phyloP scores from a whole-genome alignment of 1,140 invertebrate genomes.

The Phocides pigmalion region DNA sequence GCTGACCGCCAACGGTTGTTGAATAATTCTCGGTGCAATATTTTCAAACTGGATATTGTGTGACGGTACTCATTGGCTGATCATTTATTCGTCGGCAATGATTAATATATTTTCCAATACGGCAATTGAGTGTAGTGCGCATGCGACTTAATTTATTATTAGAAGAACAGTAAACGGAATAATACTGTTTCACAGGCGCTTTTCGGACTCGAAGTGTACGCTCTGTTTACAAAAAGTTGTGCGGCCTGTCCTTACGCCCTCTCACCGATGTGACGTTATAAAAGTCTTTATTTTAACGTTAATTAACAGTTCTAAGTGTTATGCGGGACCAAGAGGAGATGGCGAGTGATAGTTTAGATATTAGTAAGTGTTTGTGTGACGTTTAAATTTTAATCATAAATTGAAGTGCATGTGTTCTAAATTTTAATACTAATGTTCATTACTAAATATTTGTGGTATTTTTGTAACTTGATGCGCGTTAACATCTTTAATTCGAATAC shows the following conservation, averaged over 20 bases:
- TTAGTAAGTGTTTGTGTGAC: conserved; percentile 18
- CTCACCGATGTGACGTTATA: conserved; percentile 27
- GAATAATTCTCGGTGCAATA: conserved; percentile 59
- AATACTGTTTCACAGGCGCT: conserved; percentile 44
- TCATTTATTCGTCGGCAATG: conserved; percentile 52
- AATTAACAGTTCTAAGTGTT: conserved; percentile 22
- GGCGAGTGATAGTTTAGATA: conserved; percentile 12
- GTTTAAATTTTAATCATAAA: too few species aligned
- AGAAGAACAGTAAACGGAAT: conserved; percentile 58
- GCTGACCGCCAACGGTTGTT: conserved; percentile 52
- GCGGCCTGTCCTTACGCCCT: not conserved
- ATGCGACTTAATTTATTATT: conserved; percentile 71
- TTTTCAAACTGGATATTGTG: conserved; percentile 67
- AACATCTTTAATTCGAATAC: too few species aligned
- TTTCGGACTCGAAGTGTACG: conserved; percentile 13
- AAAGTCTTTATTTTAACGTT: conserved; percentile 19
- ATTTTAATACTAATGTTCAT: too few species aligned
- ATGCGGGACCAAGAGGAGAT: conserved; percentile 6
- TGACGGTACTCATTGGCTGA: conserved; percentile 38
- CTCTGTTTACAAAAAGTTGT: conserved; percentile 25
- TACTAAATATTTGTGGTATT: too few species aligned
- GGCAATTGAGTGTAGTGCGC: conserved; percentile 69
- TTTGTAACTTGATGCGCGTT: too few species aligned
- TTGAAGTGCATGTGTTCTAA: too few species aligned
- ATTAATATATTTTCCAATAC: conserved; percentile 76